These are phyloP conservation scores for Lampris incognitus DNA, from an alignment of 2,113 vertebrate genomes.

Conservation along the genomic window DNA sequence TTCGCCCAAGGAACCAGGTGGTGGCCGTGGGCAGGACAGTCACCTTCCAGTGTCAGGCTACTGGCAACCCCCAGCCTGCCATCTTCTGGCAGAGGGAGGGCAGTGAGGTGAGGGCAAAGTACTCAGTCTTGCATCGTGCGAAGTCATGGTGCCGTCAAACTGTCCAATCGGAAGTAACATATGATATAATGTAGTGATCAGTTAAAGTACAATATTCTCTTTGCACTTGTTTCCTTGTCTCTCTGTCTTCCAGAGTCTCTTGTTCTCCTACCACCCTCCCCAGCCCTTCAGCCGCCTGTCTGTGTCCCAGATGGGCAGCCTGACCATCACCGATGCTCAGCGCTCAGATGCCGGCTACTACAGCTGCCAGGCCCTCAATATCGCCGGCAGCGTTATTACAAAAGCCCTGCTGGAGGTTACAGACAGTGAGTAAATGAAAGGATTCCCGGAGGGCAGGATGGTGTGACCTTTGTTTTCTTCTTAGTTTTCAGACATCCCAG, in stretches of 20 bases:
- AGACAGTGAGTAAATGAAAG: constrained; percentile 64
- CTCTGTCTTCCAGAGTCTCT: constrained; percentile 86
- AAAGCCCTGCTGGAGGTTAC: constrained; percentile 93
- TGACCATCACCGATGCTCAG: constrained; percentile 94
- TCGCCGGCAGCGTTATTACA: constrained; percentile 97
- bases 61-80: constrained; percentile 93
- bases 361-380: constrained; percentile 98
- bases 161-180: constrained; percentile 26
- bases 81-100: constrained; percentile 97
- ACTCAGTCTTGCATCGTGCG: constrained; percentile 36
- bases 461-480: not conserved
- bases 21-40: constrained; percentile 90
- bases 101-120: constrained; percentile 87
- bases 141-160: constrained; percentile 36
- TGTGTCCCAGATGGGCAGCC: constrained; percentile 95
- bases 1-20: constrained; percentile 93
- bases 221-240: constrained; percentile 26
- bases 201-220: not conserved
- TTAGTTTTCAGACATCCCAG: constrained; percentile 7
- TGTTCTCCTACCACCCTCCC: constrained; percentile 96
- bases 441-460: constrained; percentile 12
- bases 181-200: constrained; percentile 28
- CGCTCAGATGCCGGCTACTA: constrained; percentile 93
- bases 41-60: constrained; percentile 94
- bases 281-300: constrained; percentile 95